A percentile compares a stretch with the other conserved stretches of the same genome.
phyloP scores from a whole-genome alignment of 2,113 vertebrate species.

The Acanthochromis polyacanthus region DNA sequence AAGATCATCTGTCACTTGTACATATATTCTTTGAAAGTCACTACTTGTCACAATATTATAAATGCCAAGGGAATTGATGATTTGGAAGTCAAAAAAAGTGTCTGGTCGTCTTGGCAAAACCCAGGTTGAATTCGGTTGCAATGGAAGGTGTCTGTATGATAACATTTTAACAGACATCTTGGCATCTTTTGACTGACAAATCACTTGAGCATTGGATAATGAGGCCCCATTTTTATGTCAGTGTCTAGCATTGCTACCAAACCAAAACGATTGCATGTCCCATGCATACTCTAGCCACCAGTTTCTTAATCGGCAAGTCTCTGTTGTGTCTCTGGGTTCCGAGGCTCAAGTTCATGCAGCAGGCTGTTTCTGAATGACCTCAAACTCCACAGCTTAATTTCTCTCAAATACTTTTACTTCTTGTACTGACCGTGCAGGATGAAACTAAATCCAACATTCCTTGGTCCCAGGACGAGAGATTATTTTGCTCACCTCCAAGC shows the following conservation, averaged over 20 bases:
- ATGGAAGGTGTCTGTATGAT: not conserved
- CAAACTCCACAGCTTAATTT: conserved; percentile 23
- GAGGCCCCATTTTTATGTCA: not conserved
- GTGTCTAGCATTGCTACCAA: conserved; percentile 12
- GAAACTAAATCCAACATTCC: conserved; percentile 48
- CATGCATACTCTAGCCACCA: conserved; percentile 28
- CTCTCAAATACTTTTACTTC: conserved; percentile 35
- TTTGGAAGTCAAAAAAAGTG: not conserved
- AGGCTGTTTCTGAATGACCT: conserved; percentile 37
- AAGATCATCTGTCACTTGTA: not conserved
- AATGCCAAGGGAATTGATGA: not conserved
- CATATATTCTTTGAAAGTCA: not conserved
- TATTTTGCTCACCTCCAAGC: conserved; percentile 43
- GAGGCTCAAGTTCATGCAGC: conserved; percentile 58
- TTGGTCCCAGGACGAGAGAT: conserved; percentile 56
- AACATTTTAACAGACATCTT: not conserved
- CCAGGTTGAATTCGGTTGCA: conserved; percentile 14
- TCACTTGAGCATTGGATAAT: not conserved
- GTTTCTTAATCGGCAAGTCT: conserved; percentile 31
- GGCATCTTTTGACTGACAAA: conserved; percentile 4
- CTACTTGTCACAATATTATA: not conserved
- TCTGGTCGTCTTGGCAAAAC: conserved; percentile 1
- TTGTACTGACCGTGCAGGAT: conserved; percentile 37
- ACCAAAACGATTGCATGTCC: conserved; percentile 60
- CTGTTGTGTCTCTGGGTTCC: conserved; percentile 35